Percentiles rank a stretch among this genome's conserved stretches.
Conservation (phyloP, 2,888 invertebrate species). For the Drosophila hamatofila region DNA sequence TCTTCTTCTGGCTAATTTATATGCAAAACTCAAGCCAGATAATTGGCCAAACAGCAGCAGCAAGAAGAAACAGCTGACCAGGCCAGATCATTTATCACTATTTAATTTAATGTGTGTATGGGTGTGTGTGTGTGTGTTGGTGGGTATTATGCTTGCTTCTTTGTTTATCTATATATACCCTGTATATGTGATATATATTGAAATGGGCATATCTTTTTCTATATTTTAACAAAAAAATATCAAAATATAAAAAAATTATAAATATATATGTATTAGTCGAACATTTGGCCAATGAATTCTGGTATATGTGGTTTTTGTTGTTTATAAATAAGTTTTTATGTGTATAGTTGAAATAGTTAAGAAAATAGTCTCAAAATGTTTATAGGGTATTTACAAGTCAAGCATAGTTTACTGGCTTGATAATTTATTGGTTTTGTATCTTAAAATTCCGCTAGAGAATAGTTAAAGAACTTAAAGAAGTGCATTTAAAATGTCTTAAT, state of each 20-base stretch:
- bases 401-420: not conserved
- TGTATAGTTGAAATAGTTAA: no score
- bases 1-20: slow-evolving; percentile 68
- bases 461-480: no score
- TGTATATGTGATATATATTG: not conserved
- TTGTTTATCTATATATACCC: slow-evolving; percentile 30
- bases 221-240: no score
- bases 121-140: slow-evolving; percentile 23
- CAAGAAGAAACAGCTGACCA: slow-evolving; percentile 49
- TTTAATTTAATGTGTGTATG: slow-evolving; percentile 40
- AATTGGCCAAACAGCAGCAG: slow-evolving; percentile 40
- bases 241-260: no score
- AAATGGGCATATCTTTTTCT: not conserved
- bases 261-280: no score
- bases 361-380: not conserved
- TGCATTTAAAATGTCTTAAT: not conserved
- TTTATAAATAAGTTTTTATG: no score
- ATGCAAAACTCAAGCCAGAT: slow-evolving; percentile 72
- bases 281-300: no score
- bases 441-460: not conserved
- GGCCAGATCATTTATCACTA: slow-evolving; percentile 76
- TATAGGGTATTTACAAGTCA: not conserved
- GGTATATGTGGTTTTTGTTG: no score
- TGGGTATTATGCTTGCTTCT: slow-evolving; percentile 6
- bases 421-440: not conserved